Base-by-base conservation (phyloP, 2,113 vertebrate genomes). In the Burhinus bistriatus region DNA sequence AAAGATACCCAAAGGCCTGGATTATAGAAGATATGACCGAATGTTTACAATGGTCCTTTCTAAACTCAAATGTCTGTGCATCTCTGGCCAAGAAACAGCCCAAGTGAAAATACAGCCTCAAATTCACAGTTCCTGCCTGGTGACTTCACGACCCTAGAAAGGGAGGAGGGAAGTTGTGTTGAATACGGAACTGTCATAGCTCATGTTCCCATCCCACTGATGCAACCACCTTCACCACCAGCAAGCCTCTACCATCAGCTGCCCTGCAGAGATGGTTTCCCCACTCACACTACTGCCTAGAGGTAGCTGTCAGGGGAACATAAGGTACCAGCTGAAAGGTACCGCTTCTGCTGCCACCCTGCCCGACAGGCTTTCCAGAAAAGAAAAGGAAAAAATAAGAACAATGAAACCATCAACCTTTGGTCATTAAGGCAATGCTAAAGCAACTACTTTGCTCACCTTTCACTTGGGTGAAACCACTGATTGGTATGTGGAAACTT, bases 211-310 rank as follows among this genome's bases (percentile, higher is more conserved):
- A 79, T 27, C 16, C n/a, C 64, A 81, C 15, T 0, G 0, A 49
- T 7, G 40, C 38, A 59, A 49, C 10, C 25, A 45, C 1, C 30
- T 40, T 15, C 0, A 2, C 40, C 57, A 32, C 12, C 0, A 0
- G 38, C n/a, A 68, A 83, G 15, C 17, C 40, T 44, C 2, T 1
- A 36, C 29, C 45, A 47, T 12, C 54, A 18, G 42, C 29, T 45
- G 66, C 25, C 49, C 62, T 69, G 32, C n/a, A 69, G n/a, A 47
- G 32, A 7, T 1, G 1, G 25, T 52, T 76, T 59, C 19, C 27
- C 14, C 0, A 0, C 6, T 59, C 75, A 64, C 2, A 4, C 22
- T 26, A n/a, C 5, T 75, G 55, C 44, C 65, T 49, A 57, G n/a
- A 69, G 23, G 27, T 5, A 83, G 45, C 78, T 75, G 49, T 23